Base-by-base conservation (phyloP, 1,140 invertebrate genomes). In the Sesamia nonagrioides region DNA sequence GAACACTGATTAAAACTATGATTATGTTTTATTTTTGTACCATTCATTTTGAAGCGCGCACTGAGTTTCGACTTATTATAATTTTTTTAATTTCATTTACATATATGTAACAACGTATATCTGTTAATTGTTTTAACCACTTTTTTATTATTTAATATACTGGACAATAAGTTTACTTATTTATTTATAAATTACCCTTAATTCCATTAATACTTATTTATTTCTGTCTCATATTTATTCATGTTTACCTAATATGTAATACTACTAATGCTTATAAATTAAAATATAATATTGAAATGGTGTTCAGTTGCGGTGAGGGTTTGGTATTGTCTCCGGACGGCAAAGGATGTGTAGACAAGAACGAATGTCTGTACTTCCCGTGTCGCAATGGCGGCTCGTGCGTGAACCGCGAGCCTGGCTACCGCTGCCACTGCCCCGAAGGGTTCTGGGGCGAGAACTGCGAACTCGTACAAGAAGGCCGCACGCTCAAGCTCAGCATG, bases 381-480 rank as follows among this genome's bases (percentile, higher is more conserved):
- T 99, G 98, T 91, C 96, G 98, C 81, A 99, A 99, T 93, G 98
- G 98, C 58, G 98, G 98, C 75, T 96, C 97, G 63, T 99, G 98
- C 91, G 97, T 98, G 84, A 99, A 99, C 95, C 96, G 98, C 86
- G 98, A 98, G 94, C 98, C 98, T 77, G 96, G 96, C 79, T 96
- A 97, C 79, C 96, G 97, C 54, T 99, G 97, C 94, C 97, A 97
- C 78, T 99, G 99, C 92, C 97, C 97, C 5, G 97, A 97, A 78
- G 98, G 98, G 52, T 99, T 98, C 95, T 98, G 97, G 96, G 99
- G 99, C 73, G 97, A 98, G 87, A 98, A 99, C 93, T 99, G 99
- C 95, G 98, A 99, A 92, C 96, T 98, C 68, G 97, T 98, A 50
- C 98, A 98, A 91, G 98, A 99, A 92, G 98, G 98, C 80, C 98